phyloP scores from a whole-genome alignment of 2,797 vertebrate species.

The Peromyscus aztecus region DNA sequence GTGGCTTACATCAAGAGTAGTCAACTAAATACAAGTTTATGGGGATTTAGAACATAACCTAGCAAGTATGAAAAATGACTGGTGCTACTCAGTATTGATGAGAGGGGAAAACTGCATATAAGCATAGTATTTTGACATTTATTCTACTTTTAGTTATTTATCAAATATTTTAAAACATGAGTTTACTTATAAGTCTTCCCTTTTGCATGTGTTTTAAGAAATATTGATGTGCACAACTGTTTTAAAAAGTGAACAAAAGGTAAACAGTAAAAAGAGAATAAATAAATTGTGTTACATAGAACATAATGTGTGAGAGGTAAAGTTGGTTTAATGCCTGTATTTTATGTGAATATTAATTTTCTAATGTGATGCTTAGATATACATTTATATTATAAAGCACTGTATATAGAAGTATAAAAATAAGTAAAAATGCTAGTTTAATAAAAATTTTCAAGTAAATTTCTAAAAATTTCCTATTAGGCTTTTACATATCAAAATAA shows the following conservation, averaged over 20 bases:
- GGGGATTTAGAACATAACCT: neutral
- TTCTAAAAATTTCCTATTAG: neutral
- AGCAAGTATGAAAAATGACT: neutral
- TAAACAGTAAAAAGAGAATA: neutral
- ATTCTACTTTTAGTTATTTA: neutral
- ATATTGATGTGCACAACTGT: neutral
- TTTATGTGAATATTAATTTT: slow-evolving; percentile 13
- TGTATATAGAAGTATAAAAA: neutral
- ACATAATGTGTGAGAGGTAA: neutral
- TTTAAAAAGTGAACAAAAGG: neutral
- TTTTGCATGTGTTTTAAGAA: neutral
- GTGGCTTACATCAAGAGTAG: neutral
- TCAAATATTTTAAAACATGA: slow-evolving; percentile 11
- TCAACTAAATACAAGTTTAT: slow-evolving; percentile 12
- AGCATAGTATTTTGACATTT: neutral
- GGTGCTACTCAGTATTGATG: neutral
- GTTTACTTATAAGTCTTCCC: neutral
- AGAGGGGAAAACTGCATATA: neutral
- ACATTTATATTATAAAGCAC: slow-evolving; percentile 38
- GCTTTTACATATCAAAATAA: neutral
- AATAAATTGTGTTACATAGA: neutral
- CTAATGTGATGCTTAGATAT: neutral
- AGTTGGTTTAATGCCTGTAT: neutral
- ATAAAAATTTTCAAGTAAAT: neutral
- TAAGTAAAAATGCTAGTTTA: neutral